Evolutionary conservation across 1,140 invertebrate species (phyloP), one percentile per base, ranked within the genome.

Genomic region (Fopius arisanus): DNA sequence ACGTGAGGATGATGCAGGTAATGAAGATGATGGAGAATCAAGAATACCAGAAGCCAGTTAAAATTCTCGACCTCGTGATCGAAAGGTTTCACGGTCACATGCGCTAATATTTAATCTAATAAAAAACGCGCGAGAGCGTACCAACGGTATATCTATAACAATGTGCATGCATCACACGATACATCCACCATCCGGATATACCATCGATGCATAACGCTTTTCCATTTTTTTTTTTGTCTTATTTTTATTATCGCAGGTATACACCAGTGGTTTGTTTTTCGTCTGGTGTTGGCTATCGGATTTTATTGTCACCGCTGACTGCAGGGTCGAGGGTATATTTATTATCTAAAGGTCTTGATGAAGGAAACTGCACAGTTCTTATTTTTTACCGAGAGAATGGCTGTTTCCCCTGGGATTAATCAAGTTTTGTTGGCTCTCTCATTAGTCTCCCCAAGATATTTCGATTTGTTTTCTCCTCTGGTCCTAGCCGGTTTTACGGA

Each of bases 11-110:
- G 3, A 43, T 43, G 14, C 16, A 48, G 14, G 43, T n/a, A 48
- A 48, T 48, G 16, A 48, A 48, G 43, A 48, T 59, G 41, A n/a
- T 2, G 21, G 26, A 12, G 29, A 74, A 70, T 37, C 67, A 73
- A 69, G 54, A 59, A n/a, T 68, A 82, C n/a, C 79, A 82, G 82
- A 84, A 84, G 82, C 83, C 83, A 74, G 63, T 74, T 74, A 84
- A 84, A 70, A 77, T 77, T 28, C 37, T 73, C 66, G 77, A 83
- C 80, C 75, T 37, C 54, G 72, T 78, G 62, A 67, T 77, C 70
- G 73, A 81, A 81, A 79, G 81, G 82, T 84, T 86, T 84, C 84
- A 78, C 73, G 78, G 76, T 73, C 75, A 78, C 71, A 71, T 70
- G 63, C 62, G 29, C 68, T 75, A 79, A 33, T 59, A 33, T 65